Conservation (phyloP, 2,797 vertebrate genomes). For the Pteropus rufus region DNA sequence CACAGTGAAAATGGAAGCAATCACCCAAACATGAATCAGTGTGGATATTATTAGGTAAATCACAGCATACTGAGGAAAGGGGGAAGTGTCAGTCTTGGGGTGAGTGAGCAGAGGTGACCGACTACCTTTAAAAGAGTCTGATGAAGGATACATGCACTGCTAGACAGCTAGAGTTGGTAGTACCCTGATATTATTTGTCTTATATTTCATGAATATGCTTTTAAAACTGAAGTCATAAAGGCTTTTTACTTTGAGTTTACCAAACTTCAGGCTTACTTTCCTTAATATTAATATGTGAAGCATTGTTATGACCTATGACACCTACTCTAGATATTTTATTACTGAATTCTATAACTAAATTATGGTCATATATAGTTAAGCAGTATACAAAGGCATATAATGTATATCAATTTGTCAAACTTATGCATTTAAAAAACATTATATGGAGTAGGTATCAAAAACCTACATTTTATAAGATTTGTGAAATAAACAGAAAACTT, state of each 20-base stretch:
- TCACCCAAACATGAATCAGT: not conserved
- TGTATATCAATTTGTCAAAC: not conserved
- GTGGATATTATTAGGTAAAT: constrained; percentile 13
- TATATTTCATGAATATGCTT: not conserved
- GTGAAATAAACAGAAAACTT: not conserved
- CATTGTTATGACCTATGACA: not conserved
- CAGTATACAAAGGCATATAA: not conserved
- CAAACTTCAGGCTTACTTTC: not conserved
- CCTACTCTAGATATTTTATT: not conserved
- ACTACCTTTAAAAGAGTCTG: not conserved
- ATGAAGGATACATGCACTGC: not conserved
- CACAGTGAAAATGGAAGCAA: constrained; percentile 5
- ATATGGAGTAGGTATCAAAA: not conserved
- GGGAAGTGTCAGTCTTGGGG: not conserved
- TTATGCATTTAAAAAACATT: not conserved
- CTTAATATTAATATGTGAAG: not conserved
- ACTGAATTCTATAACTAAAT: not conserved
- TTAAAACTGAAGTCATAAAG: not conserved
- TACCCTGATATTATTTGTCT: not conserved
- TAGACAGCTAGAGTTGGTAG: not conserved
- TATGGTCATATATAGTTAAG: not conserved
- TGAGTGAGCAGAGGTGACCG: not conserved
- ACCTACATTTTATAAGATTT: not conserved
- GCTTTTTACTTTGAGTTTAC: not conserved
- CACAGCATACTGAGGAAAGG: not conserved